Percentiles rank a stretch among this genome's conserved stretches.
Evolutionary conservation across 1,140 invertebrate genomes (phyloP).

Genomic region (Drosophila navojoa): DNA sequence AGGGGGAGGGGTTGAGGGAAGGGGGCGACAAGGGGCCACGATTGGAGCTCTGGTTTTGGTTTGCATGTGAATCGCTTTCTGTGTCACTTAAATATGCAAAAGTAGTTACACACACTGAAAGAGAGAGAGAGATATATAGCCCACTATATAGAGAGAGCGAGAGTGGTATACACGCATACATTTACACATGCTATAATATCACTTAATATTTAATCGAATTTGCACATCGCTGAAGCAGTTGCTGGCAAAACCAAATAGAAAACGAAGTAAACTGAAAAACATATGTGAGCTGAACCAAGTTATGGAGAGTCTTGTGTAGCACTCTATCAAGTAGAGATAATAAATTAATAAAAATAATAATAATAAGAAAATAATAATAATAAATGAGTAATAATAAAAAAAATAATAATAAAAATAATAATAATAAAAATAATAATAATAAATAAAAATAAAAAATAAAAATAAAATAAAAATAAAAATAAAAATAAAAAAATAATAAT

Average conservation of each 20-base stretch:
- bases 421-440: too few species aligned
- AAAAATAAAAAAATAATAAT: too few species aligned
- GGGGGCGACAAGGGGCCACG: conserved; percentile 1
- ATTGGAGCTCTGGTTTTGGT: conserved; percentile 42
- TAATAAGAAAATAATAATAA: too few species aligned
- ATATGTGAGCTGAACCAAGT: neutral
- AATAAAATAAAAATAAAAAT: too few species aligned
- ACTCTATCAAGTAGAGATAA: neutral
- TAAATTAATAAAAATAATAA: neutral
- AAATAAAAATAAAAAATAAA: too few species aligned
- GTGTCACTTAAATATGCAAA: conserved; percentile 77
- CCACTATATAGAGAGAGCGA: too few species aligned
- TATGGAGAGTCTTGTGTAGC: neutral
- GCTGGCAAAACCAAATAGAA: conserved; percentile 9
- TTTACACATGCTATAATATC: conserved; percentile 51
- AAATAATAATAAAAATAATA: too few species aligned
- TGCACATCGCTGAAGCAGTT: conserved; percentile 51
- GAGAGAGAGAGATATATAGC: too few species aligned
- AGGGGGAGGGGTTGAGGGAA: neutral
- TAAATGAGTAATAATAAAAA: too few species aligned
- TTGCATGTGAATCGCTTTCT: conserved; percentile 63
- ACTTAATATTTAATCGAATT: conserved; percentile 80
- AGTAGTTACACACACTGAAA: conserved; percentile 56
- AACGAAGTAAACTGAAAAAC: conserved; percentile 18
- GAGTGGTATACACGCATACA: neutral